Conservation (phyloP, 2,888 invertebrate genomes). For the Lissocephala sabroskyi region DNA sequence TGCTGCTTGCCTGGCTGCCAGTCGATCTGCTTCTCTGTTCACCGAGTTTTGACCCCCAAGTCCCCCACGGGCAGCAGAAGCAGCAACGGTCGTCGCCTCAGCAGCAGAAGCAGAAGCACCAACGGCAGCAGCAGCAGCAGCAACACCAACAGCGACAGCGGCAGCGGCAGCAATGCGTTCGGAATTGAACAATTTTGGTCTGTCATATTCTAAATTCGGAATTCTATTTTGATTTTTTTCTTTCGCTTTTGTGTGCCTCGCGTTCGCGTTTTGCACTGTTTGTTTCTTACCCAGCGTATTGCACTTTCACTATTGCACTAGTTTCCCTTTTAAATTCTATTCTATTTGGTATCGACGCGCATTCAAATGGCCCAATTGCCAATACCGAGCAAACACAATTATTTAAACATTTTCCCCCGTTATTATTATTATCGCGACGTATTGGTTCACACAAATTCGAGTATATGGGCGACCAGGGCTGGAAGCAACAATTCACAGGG, state of each 20-base stretch:
- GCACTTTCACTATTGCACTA: constrained; percentile 42
- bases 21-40: constrained; percentile 41
- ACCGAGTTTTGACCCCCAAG: constrained; percentile 57
- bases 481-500: too few relatives aligned
- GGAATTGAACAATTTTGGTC: constrained; percentile 54
- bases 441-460: too few relatives aligned
- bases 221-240: constrained; percentile 59
- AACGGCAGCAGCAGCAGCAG: constrained; percentile 16
- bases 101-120: constrained; percentile 27
- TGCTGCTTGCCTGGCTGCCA: constrained; percentile 20
- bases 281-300: constrained; percentile 48
- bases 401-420: constrained; percentile 62
- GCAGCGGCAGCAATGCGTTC: constrained; percentile 48
- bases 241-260: constrained; percentile 31
- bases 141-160: constrained; percentile 11
- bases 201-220: constrained; percentile 64
- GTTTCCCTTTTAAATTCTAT: too few relatives aligned
- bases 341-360: too few relatives aligned
- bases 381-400: constrained; percentile 34
- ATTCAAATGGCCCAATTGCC: constrained; percentile 46
- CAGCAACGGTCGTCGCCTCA: constrained; percentile 4
- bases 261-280: constrained; percentile 21
- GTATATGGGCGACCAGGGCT: too few relatives aligned
- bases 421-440: too few relatives aligned
- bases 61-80: constrained; percentile 31